Evolutionary conservation across 1,140 invertebrate species (phyloP), one percentile per base, ranked within the genome.

Genomic region (Magallana gigas): DNA sequence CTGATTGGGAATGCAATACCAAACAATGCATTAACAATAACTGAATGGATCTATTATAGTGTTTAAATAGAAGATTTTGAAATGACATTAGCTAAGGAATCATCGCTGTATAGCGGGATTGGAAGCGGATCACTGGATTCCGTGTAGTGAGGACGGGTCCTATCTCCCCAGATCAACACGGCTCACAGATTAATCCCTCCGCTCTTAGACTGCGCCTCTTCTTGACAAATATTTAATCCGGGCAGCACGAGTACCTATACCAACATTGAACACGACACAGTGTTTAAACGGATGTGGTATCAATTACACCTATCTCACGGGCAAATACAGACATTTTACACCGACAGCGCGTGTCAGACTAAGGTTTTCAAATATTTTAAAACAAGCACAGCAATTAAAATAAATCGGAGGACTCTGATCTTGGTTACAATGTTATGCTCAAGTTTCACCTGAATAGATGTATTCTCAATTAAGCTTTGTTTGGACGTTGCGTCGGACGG

Each of bases 171-270:
- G 68, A 76, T 76, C 23, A 29, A 29, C 36, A 29, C 68, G 23
- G 23, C 23, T 5, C 23, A 18, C 8, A 23, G 29, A 76, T 76
- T 76, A 29, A 76, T 29, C 6, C 18, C 36, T 11, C 68, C 68
- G 11, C 11, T 23, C 18, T 29, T 5, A 3, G 68, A 76, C 23
- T 76, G 18, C 68, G 68, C 23, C 23, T 12, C 9, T 48, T 29
- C 23, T 76, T 76, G 68, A 76, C 68, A 76, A 76, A 76, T 76
- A 76, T 76, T 76, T 76, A 76, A 76, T 76, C 23, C 18, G 36
- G 36, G 9, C 8, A 29, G 68, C 68, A 76, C 68, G 23, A 76
- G 68, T 76, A 18, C 36, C 23, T 29, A 4, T 11, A 11, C 14
- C 8, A 76, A 76, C 68, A 76, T 29, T 14, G 23, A 8, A 18